Evolutionary conservation across 1,140 invertebrate species (phyloP).

Genomic region (Eumeta japonica): DNA sequence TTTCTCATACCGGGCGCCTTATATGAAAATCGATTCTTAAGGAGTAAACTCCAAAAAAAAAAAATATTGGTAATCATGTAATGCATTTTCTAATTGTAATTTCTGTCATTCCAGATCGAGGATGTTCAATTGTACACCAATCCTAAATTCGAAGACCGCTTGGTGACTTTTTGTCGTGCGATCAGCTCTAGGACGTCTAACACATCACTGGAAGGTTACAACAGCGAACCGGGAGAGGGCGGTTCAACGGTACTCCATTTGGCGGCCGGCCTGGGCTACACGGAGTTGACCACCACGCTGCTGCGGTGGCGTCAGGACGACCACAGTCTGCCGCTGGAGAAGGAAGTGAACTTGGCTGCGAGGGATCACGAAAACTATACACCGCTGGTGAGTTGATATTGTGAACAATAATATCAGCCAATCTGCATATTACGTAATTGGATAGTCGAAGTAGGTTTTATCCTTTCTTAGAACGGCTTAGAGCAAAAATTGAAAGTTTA

Average conservation of each 20-base stretch:
- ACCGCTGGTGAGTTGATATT: constrained; percentile 67
- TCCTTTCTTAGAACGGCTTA: too few relatives aligned
- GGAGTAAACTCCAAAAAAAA: too few relatives aligned
- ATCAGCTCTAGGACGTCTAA: constrained; percentile 59
- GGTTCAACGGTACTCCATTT: constrained; percentile 87
- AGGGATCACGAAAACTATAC: constrained; percentile 86
- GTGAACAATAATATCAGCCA: too few relatives aligned
- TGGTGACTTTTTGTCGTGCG: constrained; percentile 77
- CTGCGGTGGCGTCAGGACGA: constrained; percentile 87
- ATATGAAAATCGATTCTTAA: too few relatives aligned
- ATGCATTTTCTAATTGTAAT: too few relatives aligned
- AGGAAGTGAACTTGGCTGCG: constrained; percentile 87
- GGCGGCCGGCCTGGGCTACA: constrained; percentile 84
- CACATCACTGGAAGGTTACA: constrained; percentile 38
- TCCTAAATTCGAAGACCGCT: constrained; percentile 77
- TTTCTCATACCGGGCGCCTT: too few relatives aligned
- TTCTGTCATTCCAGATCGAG: constrained; percentile 63
- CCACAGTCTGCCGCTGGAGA: constrained; percentile 80
- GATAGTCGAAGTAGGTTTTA: too few relatives aligned
- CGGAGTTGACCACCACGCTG: constrained; percentile 76
- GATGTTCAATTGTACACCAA: constrained; percentile 63
- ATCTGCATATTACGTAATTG: too few relatives aligned
- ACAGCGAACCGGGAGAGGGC: constrained; percentile 54
- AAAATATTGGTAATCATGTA: too few relatives aligned
- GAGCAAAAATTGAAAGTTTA: too few relatives aligned